Base-by-base conservation (phyloP, 2,888 invertebrate species). In the Sympetrum striolatum region DNA sequence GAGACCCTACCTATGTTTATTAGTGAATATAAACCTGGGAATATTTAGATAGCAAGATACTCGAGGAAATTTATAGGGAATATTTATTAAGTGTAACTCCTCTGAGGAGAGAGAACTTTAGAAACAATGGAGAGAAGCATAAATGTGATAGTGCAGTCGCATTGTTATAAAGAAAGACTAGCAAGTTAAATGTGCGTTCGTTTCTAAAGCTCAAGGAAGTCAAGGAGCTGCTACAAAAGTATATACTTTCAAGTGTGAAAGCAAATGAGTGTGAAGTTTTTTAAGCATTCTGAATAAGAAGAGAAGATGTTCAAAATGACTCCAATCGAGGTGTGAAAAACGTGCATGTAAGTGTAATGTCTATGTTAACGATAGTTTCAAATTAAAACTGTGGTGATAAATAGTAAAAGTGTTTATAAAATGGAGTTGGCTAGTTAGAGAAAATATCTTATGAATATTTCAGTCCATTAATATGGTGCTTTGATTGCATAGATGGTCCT, bases 391-490 rank as follows among this genome's bases (percentile, higher is more conserved):
- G 86, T 86, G 86, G 60, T 86, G 60, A 86, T 86, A 64, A 73
- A 37, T 86, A 82, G 60, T 86, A 37, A 58, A 86, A n/a, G 53
- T 48, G 86, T 86, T 86, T 64, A 64, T 86, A 64, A 86, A 86
- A 82, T 37, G 60, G 22, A 64, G 64, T 37, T 60, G 60, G 53
- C n/a, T 60, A 86, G 86, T 37, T 60, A 64, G 86, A 64, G 0
- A n/a, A 31, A 64, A 86, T 86, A 86, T 64, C 37, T 60, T 60
- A 86, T 86, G 86, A 86, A 86, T 64, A 86, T 37, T 86, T 86
- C 86, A 86, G 86, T 86, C 86, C 86, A 86, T 64, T 86, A 60
- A 64, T 37, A 86, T 86, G 86, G 86, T 86, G 86, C 86, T 86
- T 86, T 58, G 37, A 86, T 60, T 86, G 86, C 86, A 86, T 86